Conservation (phyloP, 1,140 invertebrate species). For the Aphaenogaster ashmeadi region DNA sequence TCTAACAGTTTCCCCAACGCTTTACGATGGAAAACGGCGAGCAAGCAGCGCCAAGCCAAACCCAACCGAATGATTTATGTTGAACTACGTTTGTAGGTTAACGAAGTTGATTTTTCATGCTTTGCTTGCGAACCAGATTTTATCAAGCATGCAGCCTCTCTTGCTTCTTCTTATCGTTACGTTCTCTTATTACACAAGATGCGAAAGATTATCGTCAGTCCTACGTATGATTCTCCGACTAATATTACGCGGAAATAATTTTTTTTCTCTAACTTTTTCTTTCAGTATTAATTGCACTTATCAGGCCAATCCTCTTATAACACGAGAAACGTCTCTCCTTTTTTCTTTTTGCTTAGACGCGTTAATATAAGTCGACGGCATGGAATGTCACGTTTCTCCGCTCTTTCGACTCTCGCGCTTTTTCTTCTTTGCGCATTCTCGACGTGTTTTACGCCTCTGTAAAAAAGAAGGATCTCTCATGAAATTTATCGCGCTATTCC, state of each 20-base stretch:
- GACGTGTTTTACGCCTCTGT: slow-evolving; percentile 37
- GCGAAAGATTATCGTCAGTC: not conserved
- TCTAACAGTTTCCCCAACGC: slow-evolving; percentile 27
- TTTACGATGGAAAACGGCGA: slow-evolving; percentile 49
- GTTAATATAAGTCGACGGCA: slow-evolving; percentile 44
- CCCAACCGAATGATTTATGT: slow-evolving; percentile 52
- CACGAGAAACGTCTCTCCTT: not conserved
- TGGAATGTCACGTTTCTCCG: not conserved
- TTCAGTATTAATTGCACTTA: not conserved
- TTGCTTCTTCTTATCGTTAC: not conserved
- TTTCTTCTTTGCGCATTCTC: slow-evolving; percentile 38
- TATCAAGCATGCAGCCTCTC: not conserved
- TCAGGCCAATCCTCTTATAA: slow-evolving; percentile 14
- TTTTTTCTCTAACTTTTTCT: not conserved
- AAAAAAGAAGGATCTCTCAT: slow-evolving; percentile 43
- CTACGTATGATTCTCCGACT: not conserved
- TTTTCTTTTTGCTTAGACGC: not conserved
- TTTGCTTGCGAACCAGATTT: slow-evolving; percentile 47
- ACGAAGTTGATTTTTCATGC: slow-evolving; percentile 60
- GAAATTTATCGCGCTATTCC: slow-evolving; percentile 63
- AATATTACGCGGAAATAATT: slow-evolving; percentile 15
- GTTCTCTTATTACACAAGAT: slow-evolving; percentile 18
- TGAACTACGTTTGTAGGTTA: slow-evolving; percentile 54
- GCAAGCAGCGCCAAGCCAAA: slow-evolving; percentile 62
- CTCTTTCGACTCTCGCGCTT: slow-evolving; percentile 30